Evolutionary conservation across 2,888 invertebrate genomes (phyloP), one percentile per base, ranked within the genome.

Genomic region (Hirtodrosophila trivittata): DNA sequence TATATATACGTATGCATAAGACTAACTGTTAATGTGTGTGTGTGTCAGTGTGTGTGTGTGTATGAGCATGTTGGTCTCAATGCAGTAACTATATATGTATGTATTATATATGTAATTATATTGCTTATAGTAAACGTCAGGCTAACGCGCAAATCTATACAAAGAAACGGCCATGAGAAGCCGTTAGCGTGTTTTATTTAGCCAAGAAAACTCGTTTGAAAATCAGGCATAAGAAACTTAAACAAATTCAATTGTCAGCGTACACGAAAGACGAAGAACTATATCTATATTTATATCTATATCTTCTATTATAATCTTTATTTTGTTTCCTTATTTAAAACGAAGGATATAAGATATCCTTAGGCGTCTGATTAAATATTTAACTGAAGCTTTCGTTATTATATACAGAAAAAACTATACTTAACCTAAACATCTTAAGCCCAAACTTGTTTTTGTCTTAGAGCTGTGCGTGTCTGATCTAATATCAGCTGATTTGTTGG

Each of bases 71-170:
- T 75, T 75, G 74, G 74, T 75, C 74, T 77, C 77, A 75, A 75
- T 75, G 74, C 74, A 75, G 75, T 75, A 77, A 75, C 74, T 68
- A 56, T 68, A 7, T 56, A 47, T 72, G 42, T 75, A 56, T 68
- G 6, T 56, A 47, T 72, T 39, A 45, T 70, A 75, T 66, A 76
- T 71, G 55, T 33, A 47, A 66, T 73, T 66, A 76, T 89, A 89
- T 89, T 89, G 89, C 89, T 89, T 89, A 87, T 89, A 87, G 86
- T 89, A 89, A 89, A 89, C 88, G 77, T 84, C 64, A 66, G 83
- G 78, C 78, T 77, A 87, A 83, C 81, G 66, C 86, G 75, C 80
- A 47, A 35, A 67, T 72, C 81, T 81, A 57, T 78, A 81, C 67
- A 75, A 73, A 73, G 3, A 35, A 70, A 59, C 64, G 73, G 68